phyloP scores from a whole-genome alignment of 2,888 invertebrate species.

The Magallana nippona region DNA sequence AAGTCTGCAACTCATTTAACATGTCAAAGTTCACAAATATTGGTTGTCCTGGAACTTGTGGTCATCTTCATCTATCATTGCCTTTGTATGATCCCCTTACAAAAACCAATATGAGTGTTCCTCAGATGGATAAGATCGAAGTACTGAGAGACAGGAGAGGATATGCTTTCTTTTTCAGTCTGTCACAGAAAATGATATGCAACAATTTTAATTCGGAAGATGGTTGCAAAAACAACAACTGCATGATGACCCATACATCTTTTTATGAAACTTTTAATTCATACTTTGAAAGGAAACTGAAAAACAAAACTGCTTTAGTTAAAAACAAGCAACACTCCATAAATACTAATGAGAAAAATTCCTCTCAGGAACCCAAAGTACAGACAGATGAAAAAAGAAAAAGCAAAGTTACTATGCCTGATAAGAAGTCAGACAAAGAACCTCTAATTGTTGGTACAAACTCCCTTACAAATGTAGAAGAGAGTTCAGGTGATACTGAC shows the following conservation, averaged over 20 bases:
- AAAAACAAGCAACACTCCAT: too few species aligned
- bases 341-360: too few species aligned
- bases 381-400: too few species aligned
- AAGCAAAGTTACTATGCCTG: too few species aligned
- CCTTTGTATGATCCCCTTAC: background rate
- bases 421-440: too few species aligned
- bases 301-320: too few species aligned
- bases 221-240: slow-evolving; percentile 1
- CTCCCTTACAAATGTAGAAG: too few species aligned
- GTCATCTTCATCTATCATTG: background rate
- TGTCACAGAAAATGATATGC: slow-evolving; percentile 23
- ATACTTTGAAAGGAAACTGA: background rate
- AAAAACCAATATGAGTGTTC: slow-evolving; percentile 18
- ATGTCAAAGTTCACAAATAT: background rate
- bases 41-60: slow-evolving; percentile 17
- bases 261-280: background rate
- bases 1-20: slow-evolving; percentile 23
- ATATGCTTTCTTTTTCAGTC: slow-evolving; percentile 6
- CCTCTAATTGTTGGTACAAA: too few species aligned
- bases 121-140: background rate
- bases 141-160: slow-evolving; percentile 6
- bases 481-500: too few species aligned
- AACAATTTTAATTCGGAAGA: slow-evolving; percentile 17
- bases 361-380: too few species aligned
- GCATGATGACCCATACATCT: background rate